Conservation (phyloP, 2,888 invertebrate species). For the Heliconius ismenius region DNA sequence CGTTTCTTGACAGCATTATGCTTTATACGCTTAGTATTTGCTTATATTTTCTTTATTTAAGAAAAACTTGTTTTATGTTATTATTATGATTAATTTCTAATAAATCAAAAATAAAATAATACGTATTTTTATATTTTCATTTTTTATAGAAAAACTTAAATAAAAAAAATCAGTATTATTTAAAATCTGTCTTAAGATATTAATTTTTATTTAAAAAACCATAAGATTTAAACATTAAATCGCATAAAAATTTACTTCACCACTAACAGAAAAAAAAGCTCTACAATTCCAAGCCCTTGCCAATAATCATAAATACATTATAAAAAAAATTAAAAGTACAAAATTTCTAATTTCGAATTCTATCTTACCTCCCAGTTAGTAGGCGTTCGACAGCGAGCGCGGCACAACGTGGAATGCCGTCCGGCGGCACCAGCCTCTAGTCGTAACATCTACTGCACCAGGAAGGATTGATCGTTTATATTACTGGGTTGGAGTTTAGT, state of each 20-base stretch:
- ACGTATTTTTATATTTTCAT: not conserved
- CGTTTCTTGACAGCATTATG: not conserved
- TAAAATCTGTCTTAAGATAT: no score
- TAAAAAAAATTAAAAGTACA: not conserved
- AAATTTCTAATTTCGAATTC: conserved; percentile 22
- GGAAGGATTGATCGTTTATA: conserved; percentile 62
- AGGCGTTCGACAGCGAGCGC: conserved; percentile 58
- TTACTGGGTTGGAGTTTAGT: conserved; percentile 35
- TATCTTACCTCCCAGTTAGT: conserved; percentile 41
- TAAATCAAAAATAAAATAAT: not conserved
- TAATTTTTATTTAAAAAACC: no score
- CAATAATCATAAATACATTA: not conserved
- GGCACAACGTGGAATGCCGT: conserved; percentile 67
- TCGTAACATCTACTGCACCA: conserved; percentile 56
- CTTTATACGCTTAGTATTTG: not conserved
- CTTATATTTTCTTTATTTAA: not conserved
- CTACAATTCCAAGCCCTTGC: not conserved
- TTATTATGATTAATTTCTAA: not conserved
- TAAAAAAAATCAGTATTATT: no score
- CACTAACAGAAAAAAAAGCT: not conserved
- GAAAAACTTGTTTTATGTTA: not conserved
- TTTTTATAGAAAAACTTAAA: no score
- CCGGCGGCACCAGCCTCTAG: conserved; percentile 52
- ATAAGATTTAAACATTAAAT: no score
- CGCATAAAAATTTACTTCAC: no score